phyloP scores from a whole-genome alignment of 2,113 vertebrate species.

The Montifringilla adamsi region DNA sequence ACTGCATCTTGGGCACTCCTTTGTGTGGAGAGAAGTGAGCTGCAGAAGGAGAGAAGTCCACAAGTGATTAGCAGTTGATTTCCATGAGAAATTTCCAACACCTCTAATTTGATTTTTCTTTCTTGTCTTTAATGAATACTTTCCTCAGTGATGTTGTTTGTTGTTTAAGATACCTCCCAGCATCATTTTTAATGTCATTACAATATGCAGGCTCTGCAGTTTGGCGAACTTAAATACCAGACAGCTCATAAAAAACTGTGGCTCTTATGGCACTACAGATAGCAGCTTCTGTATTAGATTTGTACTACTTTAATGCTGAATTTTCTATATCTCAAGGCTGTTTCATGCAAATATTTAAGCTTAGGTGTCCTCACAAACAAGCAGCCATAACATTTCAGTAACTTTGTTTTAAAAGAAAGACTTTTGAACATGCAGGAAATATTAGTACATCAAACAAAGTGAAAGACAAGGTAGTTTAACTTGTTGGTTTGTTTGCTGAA shows the following conservation, averaged over 20 bases:
- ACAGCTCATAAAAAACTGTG: conserved; percentile 39
- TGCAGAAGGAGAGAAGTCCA: conserved; percentile 55
- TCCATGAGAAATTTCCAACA: conserved; percentile 69
- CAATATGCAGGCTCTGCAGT: conserved; percentile 56
- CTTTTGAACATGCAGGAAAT: conserved; percentile 70
- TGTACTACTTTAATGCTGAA: conserved; percentile 47
- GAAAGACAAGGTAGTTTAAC: conserved; percentile 80
- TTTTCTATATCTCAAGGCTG: conserved; percentile 44
- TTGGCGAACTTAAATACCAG: conserved; percentile 61
- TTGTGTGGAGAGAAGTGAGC: conserved; percentile 62
- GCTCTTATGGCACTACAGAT: conserved; percentile 64
- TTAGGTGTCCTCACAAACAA: conserved; percentile 62
- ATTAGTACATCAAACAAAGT: conserved; percentile 70
- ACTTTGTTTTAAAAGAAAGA: conserved; percentile 61
- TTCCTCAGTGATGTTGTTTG: conserved; percentile 62
- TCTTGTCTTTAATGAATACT: conserved; percentile 70
- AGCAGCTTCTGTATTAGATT: conserved; percentile 68
- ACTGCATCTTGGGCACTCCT: conserved; percentile 68
- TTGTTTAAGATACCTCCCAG: conserved; percentile 71
- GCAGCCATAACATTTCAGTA: conserved; percentile 27
- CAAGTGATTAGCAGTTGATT: conserved; percentile 71
- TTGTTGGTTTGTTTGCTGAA: conserved; percentile 81
- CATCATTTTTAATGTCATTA: conserved; percentile 66
- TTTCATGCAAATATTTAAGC: conserved; percentile 65
- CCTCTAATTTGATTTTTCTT: conserved; percentile 71